phyloP scores from a whole-genome alignment of 2,113 vertebrate genomes.

The Eublepharis macularius region DNA sequence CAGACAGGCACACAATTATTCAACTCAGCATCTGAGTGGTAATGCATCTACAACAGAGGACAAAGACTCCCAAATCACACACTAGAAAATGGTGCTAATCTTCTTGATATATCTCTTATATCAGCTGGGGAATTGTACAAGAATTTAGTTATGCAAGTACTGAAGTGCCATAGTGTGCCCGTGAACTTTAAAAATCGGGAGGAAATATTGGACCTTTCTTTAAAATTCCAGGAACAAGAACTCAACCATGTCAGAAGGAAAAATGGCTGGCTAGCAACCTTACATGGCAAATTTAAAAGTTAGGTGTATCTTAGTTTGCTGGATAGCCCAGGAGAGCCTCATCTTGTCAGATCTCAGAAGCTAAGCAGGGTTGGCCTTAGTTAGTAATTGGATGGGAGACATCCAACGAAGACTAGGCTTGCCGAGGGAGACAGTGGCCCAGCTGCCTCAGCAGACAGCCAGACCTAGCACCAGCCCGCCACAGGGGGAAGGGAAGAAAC shows the following conservation, averaged over 20 bases:
- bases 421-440: no score
- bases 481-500: no score
- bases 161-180: not conserved
- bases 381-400: no score
- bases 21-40: no score
- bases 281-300: not conserved
- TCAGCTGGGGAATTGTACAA: not conserved
- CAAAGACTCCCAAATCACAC: not conserved
- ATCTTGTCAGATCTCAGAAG: no score
- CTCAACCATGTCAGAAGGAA: not conserved
- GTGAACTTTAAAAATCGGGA: not conserved
- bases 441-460: no score
- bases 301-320: not conserved
- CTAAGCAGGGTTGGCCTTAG: no score
- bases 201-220: not conserved
- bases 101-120: not conserved
- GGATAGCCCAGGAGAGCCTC: no score
- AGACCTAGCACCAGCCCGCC: no score
- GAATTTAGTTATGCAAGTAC: not conserved
- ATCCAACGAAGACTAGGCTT: no score
- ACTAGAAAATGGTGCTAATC: not conserved
- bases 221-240: not conserved
- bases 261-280: no score
- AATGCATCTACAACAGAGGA: not conserved
- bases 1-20: no score